Evolutionary conservation across 2,113 vertebrate species (phyloP).

Genomic region (Ictalurus furcatus): DNA sequence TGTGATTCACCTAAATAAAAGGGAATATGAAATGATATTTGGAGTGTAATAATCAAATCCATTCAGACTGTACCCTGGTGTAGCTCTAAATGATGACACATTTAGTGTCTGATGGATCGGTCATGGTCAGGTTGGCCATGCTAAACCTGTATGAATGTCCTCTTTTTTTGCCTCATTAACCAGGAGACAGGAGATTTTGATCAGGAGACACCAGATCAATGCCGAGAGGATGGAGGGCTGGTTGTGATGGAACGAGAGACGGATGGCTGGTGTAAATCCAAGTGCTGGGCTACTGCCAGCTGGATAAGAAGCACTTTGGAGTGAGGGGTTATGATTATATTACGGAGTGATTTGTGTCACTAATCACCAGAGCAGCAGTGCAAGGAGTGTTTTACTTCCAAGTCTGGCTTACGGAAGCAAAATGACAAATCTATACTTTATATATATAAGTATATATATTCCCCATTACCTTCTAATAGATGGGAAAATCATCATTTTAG

Average conservation of each 20-base stretch:
- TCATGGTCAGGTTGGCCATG: neutral
- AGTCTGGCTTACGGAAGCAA: neutral
- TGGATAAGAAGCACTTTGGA: neutral
- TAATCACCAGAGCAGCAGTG: neutral
- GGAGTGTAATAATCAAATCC: neutral
- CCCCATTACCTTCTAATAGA: neutral
- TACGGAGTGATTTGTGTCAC: slow-evolving; percentile 4
- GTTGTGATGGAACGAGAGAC: neutral
- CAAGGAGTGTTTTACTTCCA: neutral
- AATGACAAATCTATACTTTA: neutral
- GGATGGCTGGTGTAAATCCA: slow-evolving; percentile 1
- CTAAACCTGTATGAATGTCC: slow-evolving; percentile 27
- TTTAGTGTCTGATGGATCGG: slow-evolving; percentile 24
- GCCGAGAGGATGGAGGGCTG: neutral
- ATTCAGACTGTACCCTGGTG: neutral
- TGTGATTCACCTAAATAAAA: neutral
- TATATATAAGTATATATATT: neutral
- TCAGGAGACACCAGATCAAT: slow-evolving; percentile 1
- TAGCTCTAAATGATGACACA: neutral
- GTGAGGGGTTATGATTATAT: slow-evolving; percentile 1
- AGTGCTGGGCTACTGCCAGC: neutral
- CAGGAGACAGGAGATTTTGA: too few species aligned
- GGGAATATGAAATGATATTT: neutral
- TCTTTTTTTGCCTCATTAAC: slow-evolving; percentile 35
- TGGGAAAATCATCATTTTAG: neutral